Base-by-base conservation (phyloP, 1,140 invertebrate genomes). In the Coenobita brevimanus region DNA sequence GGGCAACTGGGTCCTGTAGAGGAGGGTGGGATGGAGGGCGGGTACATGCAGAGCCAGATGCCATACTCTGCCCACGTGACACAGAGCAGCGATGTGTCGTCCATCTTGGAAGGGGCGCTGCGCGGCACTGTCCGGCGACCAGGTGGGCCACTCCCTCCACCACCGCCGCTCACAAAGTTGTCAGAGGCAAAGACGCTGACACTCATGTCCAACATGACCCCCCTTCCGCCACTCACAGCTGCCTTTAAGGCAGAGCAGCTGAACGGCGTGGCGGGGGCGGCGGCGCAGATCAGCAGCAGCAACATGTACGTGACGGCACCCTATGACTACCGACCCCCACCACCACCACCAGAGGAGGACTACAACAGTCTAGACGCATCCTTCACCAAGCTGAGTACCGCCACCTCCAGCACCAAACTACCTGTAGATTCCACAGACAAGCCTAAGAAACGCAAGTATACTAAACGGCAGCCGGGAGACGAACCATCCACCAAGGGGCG, bases 401-500 rank as follows among this genome's bases (percentile, higher is more conserved):
- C 85, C 38, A 89, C 83, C 60, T 76, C 85, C 1, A 69, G 81
- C 3, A 90, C 81, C 24, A 87, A 71, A 33, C n/a, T n/a, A n/a
- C n/a, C n/a, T n/a, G 36, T 83, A 3, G 67, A 89, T 17, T 33
- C 62, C n/a, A 43, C 73, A 41, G 86, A 91, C 27, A 89, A 90
- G 62, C 82, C 88, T 54, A 89, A 89, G 69, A 91, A 91, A 60
- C 83, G 90, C 62, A 91, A 91, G 83, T 91, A 91, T 82, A 89
- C 90, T 2, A 91, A 91, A 75, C 82, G 90, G 60, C 43, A 64
- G 36, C 41, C 90, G 4, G 84, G 85, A 0, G 90, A 91, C 8
- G 89, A 89, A 54, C 86, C 90, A 2, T 69, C 90, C n/a, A 46
- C 83, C n/a, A 89, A 90, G 64, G 90, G 90, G 8, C 94, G 97